Conservation (phyloP, 2,888 invertebrate genomes). For the Drosophila borborema region DNA sequence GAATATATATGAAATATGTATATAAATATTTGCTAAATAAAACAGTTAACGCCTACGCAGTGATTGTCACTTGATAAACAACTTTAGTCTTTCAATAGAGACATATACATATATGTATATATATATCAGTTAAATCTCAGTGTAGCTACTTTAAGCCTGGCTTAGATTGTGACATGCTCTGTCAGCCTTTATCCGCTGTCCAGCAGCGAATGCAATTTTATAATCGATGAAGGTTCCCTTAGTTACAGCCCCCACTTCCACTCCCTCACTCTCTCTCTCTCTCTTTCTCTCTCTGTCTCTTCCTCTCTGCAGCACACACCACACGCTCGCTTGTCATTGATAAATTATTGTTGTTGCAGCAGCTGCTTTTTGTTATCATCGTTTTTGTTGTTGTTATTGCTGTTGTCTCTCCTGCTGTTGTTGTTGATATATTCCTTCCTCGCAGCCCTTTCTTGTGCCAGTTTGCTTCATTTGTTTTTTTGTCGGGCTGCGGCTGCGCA, state of each 20-base stretch:
- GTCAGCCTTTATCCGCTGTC: conserved; percentile 13
- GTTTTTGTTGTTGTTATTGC: conserved; percentile 20
- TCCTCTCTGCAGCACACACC: conserved; percentile 3
- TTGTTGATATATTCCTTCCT: conserved; percentile 10
- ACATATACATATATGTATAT: not conserved
- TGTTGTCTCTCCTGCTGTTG: not conserved
- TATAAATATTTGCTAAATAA: not conserved
- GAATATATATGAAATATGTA: not conserved
- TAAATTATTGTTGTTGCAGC: conserved; percentile 44
- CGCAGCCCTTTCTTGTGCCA: conserved; percentile 3
- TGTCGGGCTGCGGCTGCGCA: conserved; percentile 8
- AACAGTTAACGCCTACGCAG: not conserved
- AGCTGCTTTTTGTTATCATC: conserved; percentile 48
- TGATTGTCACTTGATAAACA: not conserved
- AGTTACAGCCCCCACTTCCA: not conserved
- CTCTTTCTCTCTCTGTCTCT: not conserved
- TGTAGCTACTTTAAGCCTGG: not conserved
- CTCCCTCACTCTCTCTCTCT: not conserved
- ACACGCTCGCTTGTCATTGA: conserved; percentile 60
- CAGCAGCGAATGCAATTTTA: conserved; percentile 57
- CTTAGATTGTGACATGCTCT: conserved; percentile 14
- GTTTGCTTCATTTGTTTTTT: not conserved
- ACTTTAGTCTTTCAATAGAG: no score
- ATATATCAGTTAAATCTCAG: not conserved
- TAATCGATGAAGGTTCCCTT: conserved; percentile 56